phyloP scores from a whole-genome alignment of 1,140 invertebrate genomes.

The Zaprionus nigranus region DNA sequence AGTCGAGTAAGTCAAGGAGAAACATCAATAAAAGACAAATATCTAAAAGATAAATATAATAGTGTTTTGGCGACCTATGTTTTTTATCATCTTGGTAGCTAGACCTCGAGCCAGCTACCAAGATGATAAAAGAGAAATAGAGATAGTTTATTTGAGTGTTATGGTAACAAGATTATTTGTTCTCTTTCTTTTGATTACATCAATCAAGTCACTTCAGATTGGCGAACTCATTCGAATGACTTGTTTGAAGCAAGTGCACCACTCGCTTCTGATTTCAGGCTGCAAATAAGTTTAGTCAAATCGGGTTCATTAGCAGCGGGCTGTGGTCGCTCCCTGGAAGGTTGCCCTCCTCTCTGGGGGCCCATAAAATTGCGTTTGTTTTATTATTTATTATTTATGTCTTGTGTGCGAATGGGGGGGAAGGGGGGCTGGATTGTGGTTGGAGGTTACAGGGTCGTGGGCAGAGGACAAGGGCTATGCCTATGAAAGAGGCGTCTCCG shows the following conservation, averaged over 20 bases:
- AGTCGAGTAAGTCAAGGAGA: background rate
- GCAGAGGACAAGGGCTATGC: slow-evolving; percentile 1
- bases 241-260: background rate
- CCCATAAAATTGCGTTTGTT: slow-evolving; percentile 59
- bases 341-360: slow-evolving; percentile 20
- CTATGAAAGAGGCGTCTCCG: slow-evolving; percentile 2
- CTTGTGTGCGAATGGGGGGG: slow-evolving; percentile 10
- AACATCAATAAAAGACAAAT: background rate
- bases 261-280: background rate
- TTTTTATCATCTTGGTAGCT: too few relatives aligned
- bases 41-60: background rate
- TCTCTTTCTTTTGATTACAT: background rate
- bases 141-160: background rate
- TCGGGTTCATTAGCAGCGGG: slow-evolving; percentile 35
- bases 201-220: background rate
- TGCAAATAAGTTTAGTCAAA: background rate
- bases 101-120: too few relatives aligned
- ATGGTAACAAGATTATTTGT: background rate
- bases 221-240: background rate
- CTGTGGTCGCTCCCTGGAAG: background rate
- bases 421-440: background rate
- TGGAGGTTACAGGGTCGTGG: background rate
- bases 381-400: slow-evolving; percentile 78
- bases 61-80: too few relatives aligned
- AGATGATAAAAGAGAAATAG: background rate